These are phyloP conservation scores for Drosophila paranaensis DNA, from an alignment of 2,888 invertebrate genomes.

Conservation along the genomic window DNA sequence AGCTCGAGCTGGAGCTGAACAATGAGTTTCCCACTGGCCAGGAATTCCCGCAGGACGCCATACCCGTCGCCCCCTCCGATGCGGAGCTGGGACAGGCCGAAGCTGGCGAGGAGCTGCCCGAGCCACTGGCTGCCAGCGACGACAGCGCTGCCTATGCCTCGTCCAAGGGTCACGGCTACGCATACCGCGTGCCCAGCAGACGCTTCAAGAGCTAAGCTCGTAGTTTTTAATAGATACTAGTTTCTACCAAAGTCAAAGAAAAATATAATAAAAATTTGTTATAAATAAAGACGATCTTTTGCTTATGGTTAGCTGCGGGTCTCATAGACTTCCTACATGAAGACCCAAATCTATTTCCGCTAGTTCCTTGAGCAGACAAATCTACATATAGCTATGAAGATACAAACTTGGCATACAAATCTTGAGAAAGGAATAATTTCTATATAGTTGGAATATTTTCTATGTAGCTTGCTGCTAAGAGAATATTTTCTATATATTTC, in stretches of 20 bases:
- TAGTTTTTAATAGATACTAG: slow-evolving; percentile 10
- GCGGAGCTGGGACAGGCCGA: slow-evolving; percentile 58
- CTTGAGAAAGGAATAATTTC: too few species aligned
- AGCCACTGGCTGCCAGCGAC: slow-evolving; percentile 27
- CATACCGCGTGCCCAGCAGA: slow-evolving; percentile 61
- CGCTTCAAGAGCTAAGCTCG: slow-evolving; percentile 56
- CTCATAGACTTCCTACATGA: neutral
- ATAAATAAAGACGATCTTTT: too few species aligned
- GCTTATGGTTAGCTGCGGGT: neutral
- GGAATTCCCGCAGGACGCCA: slow-evolving; percentile 70
- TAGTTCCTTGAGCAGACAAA: neutral
- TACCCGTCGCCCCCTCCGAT: slow-evolving; percentile 75
- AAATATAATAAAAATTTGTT: slow-evolving; percentile 4
- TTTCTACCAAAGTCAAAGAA: slow-evolving; percentile 62
- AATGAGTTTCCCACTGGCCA: slow-evolving; percentile 75
- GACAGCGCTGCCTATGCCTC: slow-evolving; percentile 37
- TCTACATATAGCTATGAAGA: neutral
- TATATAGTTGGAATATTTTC: too few species aligned
- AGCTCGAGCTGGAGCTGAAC: slow-evolving; percentile 67
- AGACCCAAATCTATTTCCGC: neutral
- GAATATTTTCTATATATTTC: too few species aligned
- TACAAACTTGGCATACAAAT: neutral
- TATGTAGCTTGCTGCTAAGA: too few species aligned
- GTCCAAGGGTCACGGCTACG: slow-evolving; percentile 61
- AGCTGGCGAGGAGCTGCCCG: slow-evolving; percentile 26